Conservation (phyloP, 2,113 vertebrate species). For the Austrofundulus limnaeus region DNA sequence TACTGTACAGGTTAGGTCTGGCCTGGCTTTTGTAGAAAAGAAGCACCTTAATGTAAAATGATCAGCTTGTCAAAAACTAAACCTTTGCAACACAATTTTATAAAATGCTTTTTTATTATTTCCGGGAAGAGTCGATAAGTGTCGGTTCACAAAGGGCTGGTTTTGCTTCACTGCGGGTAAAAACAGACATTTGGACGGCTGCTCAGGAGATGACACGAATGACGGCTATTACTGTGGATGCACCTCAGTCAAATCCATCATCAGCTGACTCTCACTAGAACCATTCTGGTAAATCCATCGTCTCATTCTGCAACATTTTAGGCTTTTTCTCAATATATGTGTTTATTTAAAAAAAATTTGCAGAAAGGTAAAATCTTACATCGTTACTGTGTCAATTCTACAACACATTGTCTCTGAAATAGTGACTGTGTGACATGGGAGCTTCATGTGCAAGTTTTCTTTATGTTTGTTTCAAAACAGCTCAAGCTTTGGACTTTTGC, state of each 20-base stretch:
- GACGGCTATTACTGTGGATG: constrained; percentile 68
- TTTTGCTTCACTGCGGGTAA: constrained; percentile 74
- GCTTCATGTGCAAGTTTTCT: constrained; percentile 54
- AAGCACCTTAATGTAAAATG: constrained; percentile 81
- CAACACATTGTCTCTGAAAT: constrained; percentile 49
- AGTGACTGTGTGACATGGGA: constrained; percentile 44
- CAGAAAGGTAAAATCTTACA: constrained; percentile 48
- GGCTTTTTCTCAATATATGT: background rate
- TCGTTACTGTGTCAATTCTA: constrained; percentile 44
- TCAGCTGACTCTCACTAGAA: constrained; percentile 36
- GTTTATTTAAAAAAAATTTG: constrained; percentile 22
- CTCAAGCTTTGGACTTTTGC: constrained; percentile 74
- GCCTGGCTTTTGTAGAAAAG: constrained; percentile 68
- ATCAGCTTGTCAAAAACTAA: constrained; percentile 71
- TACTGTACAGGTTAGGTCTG: constrained; percentile 74
- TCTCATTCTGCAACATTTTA: constrained; percentile 35
- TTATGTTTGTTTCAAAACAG: constrained; percentile 60
- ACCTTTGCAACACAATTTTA: constrained; percentile 68
- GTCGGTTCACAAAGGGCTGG: constrained; percentile 77
- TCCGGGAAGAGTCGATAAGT: constrained; percentile 72
- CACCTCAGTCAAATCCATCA: constrained; percentile 70
- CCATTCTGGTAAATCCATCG: constrained; percentile 47
- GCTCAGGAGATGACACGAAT: constrained; percentile 71
- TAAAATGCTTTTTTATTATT: constrained; percentile 72
- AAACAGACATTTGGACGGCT: constrained; percentile 75